phyloP scores from a whole-genome alignment of 2,797 vertebrate species.

The Kryptopterus vitreolus region DNA sequence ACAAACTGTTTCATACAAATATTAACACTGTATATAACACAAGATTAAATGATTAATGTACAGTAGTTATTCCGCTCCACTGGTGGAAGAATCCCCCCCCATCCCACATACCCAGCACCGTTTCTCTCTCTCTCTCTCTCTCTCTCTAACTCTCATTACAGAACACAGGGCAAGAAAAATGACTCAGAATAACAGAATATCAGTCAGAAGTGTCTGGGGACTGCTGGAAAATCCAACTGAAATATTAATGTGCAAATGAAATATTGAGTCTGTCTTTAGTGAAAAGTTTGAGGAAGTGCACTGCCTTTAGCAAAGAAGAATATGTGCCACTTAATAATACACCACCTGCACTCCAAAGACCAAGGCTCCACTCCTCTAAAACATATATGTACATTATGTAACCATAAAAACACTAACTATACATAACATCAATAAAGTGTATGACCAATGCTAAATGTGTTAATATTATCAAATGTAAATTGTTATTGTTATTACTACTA shows the following conservation, averaged over 20 bases:
- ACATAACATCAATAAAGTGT: neutral
- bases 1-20: neutral
- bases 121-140: conserved; percentile 29
- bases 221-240: conserved; percentile 51
- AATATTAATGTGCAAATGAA: conserved; percentile 61
- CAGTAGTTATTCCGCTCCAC: neutral
- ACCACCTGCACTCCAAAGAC: conserved; percentile 22
- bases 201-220: conserved; percentile 49
- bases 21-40: neutral
- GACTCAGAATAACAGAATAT: conserved; percentile 55
- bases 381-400: conserved; percentile 1
- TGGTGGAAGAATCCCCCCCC: neutral
- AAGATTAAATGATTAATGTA: neutral
- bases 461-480: neutral
- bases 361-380: neutral
- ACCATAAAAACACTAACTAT: neutral
- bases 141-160: conserved; percentile 23
- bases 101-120: neutral
- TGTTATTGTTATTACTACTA: neutral
- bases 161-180: conserved; percentile 42
- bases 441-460: neutral
- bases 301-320: conserved; percentile 33
- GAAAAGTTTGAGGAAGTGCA: conserved; percentile 47
- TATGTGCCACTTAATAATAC: conserved; percentile 50
- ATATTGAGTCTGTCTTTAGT: conserved; percentile 57